Percentiles rank a stretch among this genome's conserved stretches.
These are phyloP conservation scores for Leucania comma DNA, from an alignment of 2,888 invertebrate genomes.

Conservation along the genomic window DNA sequence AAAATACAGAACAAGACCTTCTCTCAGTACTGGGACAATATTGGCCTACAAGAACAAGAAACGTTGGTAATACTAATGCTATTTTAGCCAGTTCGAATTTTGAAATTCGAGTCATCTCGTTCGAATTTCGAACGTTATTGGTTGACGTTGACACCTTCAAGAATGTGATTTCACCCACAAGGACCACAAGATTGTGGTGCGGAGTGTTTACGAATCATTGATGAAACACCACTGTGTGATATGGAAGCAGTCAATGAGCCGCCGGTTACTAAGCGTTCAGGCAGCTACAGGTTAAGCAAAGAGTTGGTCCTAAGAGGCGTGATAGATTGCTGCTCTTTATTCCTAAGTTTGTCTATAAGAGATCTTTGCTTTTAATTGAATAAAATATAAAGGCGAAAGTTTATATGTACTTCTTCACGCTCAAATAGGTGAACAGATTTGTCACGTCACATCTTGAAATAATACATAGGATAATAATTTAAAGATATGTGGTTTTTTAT, in stretches of 20 bases:
- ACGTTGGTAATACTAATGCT: background rate
- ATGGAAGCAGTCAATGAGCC: conserved; percentile 16
- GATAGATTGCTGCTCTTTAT: background rate
- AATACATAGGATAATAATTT: no score
- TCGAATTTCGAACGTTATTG: background rate
- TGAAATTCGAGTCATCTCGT: no score
- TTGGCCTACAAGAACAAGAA: background rate
- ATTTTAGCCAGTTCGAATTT: background rate
- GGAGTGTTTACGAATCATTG: conserved; percentile 4
- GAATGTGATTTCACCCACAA: conserved; percentile 5
- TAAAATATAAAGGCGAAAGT: no score
- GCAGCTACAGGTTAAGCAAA: conserved; percentile 31
- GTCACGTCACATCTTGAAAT: no score
- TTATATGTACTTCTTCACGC: no score
- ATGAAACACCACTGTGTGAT: background rate
- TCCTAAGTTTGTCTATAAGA: background rate
- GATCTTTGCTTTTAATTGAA: background rate
- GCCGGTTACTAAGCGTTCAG: background rate
- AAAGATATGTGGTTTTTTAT: no score
- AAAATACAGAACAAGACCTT: background rate
- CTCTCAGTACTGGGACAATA: background rate
- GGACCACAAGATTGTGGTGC: background rate
- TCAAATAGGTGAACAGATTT: no score
- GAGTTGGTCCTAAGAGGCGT: conserved; percentile 1
- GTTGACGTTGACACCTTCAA: background rate